These are phyloP conservation scores for Pollicipes pollicipes DNA, from an alignment of 1,140 invertebrate species.

Conservation along the genomic window DNA sequence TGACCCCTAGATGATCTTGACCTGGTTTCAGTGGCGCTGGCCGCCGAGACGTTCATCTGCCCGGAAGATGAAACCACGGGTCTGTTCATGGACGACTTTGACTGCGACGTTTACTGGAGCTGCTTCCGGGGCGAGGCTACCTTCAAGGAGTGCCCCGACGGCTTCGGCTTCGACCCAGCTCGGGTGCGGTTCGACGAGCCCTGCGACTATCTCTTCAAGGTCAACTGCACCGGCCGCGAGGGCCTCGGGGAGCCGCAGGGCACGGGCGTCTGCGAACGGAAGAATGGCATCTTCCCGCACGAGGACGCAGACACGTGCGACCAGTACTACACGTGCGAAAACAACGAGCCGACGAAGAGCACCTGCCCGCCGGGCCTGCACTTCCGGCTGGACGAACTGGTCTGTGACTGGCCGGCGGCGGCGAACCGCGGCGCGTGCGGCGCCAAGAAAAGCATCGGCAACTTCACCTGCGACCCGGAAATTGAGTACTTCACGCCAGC, in stretches of 20 bases:
- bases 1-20: too few species aligned
- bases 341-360: constrained; percentile 17
- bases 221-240: background rate
- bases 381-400: constrained; percentile 15
- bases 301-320: constrained; percentile 20
- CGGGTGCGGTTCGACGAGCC: background rate
- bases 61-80: background rate
- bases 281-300: constrained; percentile 21
- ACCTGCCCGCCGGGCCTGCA: constrained; percentile 18
- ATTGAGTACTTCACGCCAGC: too few species aligned
- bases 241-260: constrained; percentile 12
- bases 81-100: background rate
- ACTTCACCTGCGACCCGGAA: too few species aligned
- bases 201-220: background rate
- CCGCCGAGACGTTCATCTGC: background rate
- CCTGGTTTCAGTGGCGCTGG: background rate
- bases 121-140: background rate
- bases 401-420: constrained; percentile 17
- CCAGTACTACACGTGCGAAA: constrained; percentile 22
- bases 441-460: constrained; percentile 3
- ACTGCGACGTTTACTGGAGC: background rate
- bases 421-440: constrained; percentile 12
- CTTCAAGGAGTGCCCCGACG: background rate
- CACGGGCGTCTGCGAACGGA: constrained; percentile 13
- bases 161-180: background rate